Base-by-base conservation (phyloP, 2,113 vertebrate species). In the Chitala chitala region DNA sequence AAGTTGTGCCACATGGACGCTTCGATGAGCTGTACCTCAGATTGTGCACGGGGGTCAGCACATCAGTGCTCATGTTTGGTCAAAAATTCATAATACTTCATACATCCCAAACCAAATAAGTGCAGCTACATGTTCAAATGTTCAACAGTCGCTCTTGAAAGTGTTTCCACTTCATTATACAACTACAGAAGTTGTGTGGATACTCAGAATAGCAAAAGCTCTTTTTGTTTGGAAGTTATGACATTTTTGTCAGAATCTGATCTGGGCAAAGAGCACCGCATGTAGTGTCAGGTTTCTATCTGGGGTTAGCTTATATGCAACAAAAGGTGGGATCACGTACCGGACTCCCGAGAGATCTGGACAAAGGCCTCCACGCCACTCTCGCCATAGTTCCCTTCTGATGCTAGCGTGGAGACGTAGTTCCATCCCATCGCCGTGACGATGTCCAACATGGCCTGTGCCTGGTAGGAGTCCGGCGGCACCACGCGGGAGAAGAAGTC, bases 401-500 rank as follows among this genome's bases (percentile, higher is more conserved):
- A 95, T 13, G 94, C 94, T 80, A 95, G 72, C 0, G 94, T 95
- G 78, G 93, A 94, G 72, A 95, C 94, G 0, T 95, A 95, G 84
- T 94, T 95, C 94, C 94, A 95, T 9, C 93, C 94, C 82, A 95
- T 82, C 0, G 93, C 93, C 81, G 91, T 91, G 48, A 95, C 93
- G 0, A 95, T 94, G 82, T 94, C 94, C 88, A 95, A 85, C 94
- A 95, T 95, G 59, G 94, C 92, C 84, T 95, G 94, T 22, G 94
- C 94, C 86, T 96, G 94, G 83, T 94, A 94, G 58, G 94, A 96
- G 78, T 96, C 94, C 0, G 94, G 94, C 1, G 94, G 94, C 54
- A 96, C 93, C 82, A 95, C 93, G 0, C 94, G 89, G 12, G 94
- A 94, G 87, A 95, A 95, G 86, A 92, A 95, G 84, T 95, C 93